These are phyloP conservation scores for Oligia strigilis DNA, from an alignment of 2,888 invertebrate genomes.

Conservation along the genomic window DNA sequence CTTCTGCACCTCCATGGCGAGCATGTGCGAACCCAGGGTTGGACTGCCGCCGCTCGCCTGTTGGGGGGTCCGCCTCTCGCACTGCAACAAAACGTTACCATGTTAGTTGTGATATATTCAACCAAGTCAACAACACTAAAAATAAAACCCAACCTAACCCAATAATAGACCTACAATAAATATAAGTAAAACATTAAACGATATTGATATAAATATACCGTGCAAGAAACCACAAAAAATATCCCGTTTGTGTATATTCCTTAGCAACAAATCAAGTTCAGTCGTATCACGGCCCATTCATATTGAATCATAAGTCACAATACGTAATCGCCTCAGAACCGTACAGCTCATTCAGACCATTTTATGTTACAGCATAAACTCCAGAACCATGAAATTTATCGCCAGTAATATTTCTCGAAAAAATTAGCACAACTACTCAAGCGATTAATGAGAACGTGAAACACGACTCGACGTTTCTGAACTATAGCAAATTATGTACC, in stretches of 20 bases:
- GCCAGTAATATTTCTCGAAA: slow-evolving; percentile 85
- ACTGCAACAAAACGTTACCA: slow-evolving; percentile 74
- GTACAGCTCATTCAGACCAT: slow-evolving; percentile 76
- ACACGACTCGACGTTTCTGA: slow-evolving; percentile 83
- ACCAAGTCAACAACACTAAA: neutral
- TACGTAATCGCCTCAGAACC: slow-evolving; percentile 76
- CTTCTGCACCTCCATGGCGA: slow-evolving; percentile 97
- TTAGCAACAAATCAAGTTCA: slow-evolving; percentile 66
- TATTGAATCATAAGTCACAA: slow-evolving; percentile 78
- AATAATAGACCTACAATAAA: neutral
- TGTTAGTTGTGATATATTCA: neutral
- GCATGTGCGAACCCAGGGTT: slow-evolving; percentile 87
- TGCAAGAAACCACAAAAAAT: slow-evolving; percentile 40
- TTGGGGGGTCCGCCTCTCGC: slow-evolving; percentile 89
- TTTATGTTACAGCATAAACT: slow-evolving; percentile 83
- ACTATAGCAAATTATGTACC: slow-evolving; percentile 85
- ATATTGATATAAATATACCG: slow-evolving; percentile 30
- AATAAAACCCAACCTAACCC: neutral
- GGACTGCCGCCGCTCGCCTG: slow-evolving; percentile 87
- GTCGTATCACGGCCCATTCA: slow-evolving; percentile 72
- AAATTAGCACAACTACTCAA: slow-evolving; percentile 89
- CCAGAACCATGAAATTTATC: slow-evolving; percentile 84
- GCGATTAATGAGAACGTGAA: slow-evolving; percentile 89
- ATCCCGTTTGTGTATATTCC: slow-evolving; percentile 55
- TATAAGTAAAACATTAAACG: slow-evolving; percentile 25